Evolutionary conservation across 2,113 vertebrate species (phyloP), one percentile per base, ranked within the genome.

Genomic region (Myotis yumanensis): DNA sequence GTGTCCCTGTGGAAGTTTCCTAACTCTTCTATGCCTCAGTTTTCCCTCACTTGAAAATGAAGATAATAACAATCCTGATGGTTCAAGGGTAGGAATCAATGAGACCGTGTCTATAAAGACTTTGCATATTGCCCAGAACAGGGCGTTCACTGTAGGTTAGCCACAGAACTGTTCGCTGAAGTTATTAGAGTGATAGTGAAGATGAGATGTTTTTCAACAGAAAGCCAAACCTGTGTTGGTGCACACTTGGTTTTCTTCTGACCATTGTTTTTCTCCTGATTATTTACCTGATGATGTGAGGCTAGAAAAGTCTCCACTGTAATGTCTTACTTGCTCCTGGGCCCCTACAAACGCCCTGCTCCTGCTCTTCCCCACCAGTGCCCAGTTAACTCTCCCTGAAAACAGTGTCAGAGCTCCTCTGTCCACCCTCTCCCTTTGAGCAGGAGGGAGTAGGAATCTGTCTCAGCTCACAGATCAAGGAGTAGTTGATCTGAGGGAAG

Each of bases 11-110:
- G 46, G 40, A 89, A 68, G 15, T 85, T 87, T 87, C 76, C 43
- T 51, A 62, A 52, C 28, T n/a, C 37, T 66, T 59, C 12, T 75
- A 1, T 82, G 35, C 25, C 37, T 91, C 3, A 8, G 18, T 88
- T 80, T 80, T 86, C 30, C 30, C 57, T 59, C 30, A 66, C 46
- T 48, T 91, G 59, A 64, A 66, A 92, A 48, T 89, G 94, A 85
- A 75, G 40, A 54, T 25, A 71, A 35, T 23, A 40, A 40, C 10
- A 73, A 14, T n/a, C 46, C 32, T 20, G 15, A 75, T 81, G 17
- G 88, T 35, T 46, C 28, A 4, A 30, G 37, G 37, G 11, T 30
- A 90, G 40, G 15, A 32, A 2, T 57, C 28, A 32, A n/a, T 43
- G 59, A 80, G 51, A 51, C 14, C 11, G 1, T 35, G 18, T 22